Base-by-base conservation (phyloP, 2,797 vertebrate species). In the Ceryle rudis region DNA sequence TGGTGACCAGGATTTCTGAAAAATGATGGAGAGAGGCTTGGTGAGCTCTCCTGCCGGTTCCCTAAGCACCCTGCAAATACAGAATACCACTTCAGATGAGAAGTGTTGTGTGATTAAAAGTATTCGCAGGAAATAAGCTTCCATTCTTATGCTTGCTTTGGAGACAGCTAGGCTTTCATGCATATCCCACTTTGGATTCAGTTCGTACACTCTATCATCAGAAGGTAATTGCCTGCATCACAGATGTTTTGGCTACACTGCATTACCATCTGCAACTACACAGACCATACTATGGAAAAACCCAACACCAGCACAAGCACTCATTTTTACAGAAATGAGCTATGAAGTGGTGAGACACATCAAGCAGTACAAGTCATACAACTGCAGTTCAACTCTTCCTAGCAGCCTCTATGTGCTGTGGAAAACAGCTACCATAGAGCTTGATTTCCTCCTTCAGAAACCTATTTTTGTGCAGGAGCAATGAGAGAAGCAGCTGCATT, bases 281-380 rank as follows among this genome's bases (percentile, higher is more conserved):
- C 28, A 83, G 26, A 17, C 42, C 15, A 9, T 28, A 29, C 35
- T 44, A 37, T 37, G 42, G 18, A n/a, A 64, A 64, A 29, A 42
- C 13, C 0, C 21, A 60, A 9, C 17, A 14, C 1, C 65, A 41
- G 4, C 33, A 41, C 21, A 41, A 42, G 25, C 11, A 18, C 8
- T 37, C 5, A 13, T 51, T 64, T 52, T 29, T 44, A 47, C 33
- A 65, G 26, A 82, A 54, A 66, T 16, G 21, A 51, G 8, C 44
- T 77, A 49, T 19, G 26, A 64, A 42, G 60, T 28, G 11, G 29
- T 54, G 35, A 82, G 35, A 23, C 5, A 61, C 26, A n/a, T 33
- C 62, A 81, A 64, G 11, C 17, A 20, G 17, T 22, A 51, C 17
- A 55, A 39, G 12, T 49, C 35, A 49, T 62, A 7, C 20, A 66